Percentiles rank a stretch among this genome's conserved stretches.
These are phyloP conservation scores for Unio pictorum DNA, from an alignment of 2,888 invertebrate species.

Conservation along the genomic window DNA sequence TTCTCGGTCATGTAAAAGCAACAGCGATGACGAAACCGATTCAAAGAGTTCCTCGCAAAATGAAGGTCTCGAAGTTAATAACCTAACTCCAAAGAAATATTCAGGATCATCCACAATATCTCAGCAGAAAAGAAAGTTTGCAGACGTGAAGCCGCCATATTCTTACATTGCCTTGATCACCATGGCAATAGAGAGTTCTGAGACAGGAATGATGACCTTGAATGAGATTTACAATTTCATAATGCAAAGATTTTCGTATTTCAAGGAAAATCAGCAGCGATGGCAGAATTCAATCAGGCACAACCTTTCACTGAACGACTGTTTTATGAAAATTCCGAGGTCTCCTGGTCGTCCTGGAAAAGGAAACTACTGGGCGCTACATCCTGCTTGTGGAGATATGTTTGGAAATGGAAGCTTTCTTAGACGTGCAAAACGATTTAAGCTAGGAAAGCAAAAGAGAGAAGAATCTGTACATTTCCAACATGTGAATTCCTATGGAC, in stretches of 20 bases:
- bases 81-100: slow-evolving; percentile 3
- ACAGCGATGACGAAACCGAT: no score
- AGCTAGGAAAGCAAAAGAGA: slow-evolving; percentile 39
- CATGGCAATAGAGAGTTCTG: slow-evolving; percentile 99
- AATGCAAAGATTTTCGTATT: slow-evolving; percentile 90
- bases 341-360: slow-evolving; percentile 69
- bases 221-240: slow-evolving; percentile 91
- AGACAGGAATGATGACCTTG: slow-evolving; percentile 94
- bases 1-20: no score
- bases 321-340: slow-evolving; percentile 88
- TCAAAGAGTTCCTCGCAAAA: no score
- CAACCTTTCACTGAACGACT: slow-evolving; percentile 96
- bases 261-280: slow-evolving; percentile 85
- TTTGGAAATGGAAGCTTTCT: slow-evolving; percentile 71
- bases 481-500: slow-evolving; percentile 58
- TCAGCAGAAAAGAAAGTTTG: slow-evolving; percentile 66
- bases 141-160: slow-evolving; percentile 97
- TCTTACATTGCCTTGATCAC: slow-evolving; percentile 99
- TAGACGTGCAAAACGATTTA: slow-evolving; percentile 68
- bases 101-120: slow-evolving; percentile 62
- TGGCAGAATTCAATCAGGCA: slow-evolving; percentile 80
- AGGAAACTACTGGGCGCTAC: slow-evolving; percentile 71
- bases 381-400: slow-evolving; percentile 70
- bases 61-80: no score
- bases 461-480: slow-evolving; percentile 47